Evolutionary conservation across 2,113 vertebrate species (phyloP), one percentile per base, ranked within the genome.

Genomic region (human (Homo sapiens)): DNA sequence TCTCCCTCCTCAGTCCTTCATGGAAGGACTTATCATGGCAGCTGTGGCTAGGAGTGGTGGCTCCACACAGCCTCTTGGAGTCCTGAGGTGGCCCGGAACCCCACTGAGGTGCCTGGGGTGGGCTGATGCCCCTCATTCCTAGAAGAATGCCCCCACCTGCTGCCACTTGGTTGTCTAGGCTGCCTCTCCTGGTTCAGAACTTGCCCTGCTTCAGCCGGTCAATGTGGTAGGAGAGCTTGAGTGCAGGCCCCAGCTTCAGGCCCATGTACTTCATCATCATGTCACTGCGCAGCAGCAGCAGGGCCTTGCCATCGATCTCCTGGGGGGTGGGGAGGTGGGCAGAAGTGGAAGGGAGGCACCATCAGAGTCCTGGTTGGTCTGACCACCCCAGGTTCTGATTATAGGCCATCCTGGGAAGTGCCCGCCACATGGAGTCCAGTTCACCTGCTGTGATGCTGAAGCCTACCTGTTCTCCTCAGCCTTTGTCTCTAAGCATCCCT

Each of bases 161-260:
- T 1, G 23, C 43, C 86, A 59, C 64, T 48, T 25, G 1, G 81
- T 17, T 6, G 83, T 72, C 85, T 18, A 48, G 64, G 78, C 50
- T 13, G n/a, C 1, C 9, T 23, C 72, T 73, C 45, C 45, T 6
- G 5, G 13, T 25, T 99, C 98, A 99, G 99, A 99, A 99, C 95
- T 99, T 99, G 98, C 99, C 99, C 97, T 99, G 99, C 98, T 99
- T 99, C 94, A 99, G 99, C 98, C 99, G 99, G 98, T 99, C 99
- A 1, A 99, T 99, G 98, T 99, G 99, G 98, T 99, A 99, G 95
- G 99, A 99, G 97, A 99, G 99, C 98, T 99, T 99, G 98, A 99
- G 99, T 17, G 99, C 99, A 0, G 99, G 99, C 25, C 99, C 99
- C 93, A 99, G 99, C 98, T 99, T 99, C 97, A 99, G 98, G 70